phyloP scores from a whole-genome alignment of 2,888 invertebrate genomes.

The Calliphora vomitoria region DNA sequence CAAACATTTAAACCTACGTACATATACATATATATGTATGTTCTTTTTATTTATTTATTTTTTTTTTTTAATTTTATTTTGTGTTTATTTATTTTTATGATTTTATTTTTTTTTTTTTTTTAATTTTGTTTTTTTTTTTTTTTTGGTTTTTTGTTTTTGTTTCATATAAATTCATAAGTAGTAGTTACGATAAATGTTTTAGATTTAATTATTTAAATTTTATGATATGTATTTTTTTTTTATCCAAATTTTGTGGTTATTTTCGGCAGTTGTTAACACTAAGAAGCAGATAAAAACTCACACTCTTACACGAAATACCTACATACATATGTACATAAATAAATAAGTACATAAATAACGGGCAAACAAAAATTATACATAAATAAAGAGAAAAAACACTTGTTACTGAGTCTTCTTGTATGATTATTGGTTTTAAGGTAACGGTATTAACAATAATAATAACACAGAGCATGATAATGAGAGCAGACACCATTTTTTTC shows the following conservation, averaged over 20 bases:
- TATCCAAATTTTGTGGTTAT: conserved; percentile 9
- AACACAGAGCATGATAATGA: neutral
- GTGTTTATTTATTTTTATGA: conserved; percentile 29
- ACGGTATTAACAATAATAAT: conserved; percentile 4
- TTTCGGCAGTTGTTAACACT: conserved; percentile 4
- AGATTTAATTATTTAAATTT: conserved; percentile 31
- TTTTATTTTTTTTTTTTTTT: conserved; percentile 32
- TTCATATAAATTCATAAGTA: neutral
- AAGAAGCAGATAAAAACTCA: conserved; percentile 3
- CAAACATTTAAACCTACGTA: conserved; percentile 8
- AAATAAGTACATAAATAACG: neutral
- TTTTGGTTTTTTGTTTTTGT: conserved; percentile 19
- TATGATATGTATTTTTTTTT: conserved; percentile 12
- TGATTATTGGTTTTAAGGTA: conserved; percentile 22
- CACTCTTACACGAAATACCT: neutral
- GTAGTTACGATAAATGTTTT: conserved; percentile 1
- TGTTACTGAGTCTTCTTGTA: conserved; percentile 43
- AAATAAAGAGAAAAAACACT: conserved; percentile 43
- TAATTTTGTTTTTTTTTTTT: neutral
- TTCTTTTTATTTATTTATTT: conserved; percentile 28
- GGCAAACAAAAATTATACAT: neutral
- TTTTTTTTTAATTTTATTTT: conserved; percentile 6
- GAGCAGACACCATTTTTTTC: neutral
- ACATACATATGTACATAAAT: neutral
- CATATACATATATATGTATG: conserved; percentile 30